Base-by-base conservation (phyloP, 2,113 vertebrate genomes). In the Istiophorus platypterus region DNA sequence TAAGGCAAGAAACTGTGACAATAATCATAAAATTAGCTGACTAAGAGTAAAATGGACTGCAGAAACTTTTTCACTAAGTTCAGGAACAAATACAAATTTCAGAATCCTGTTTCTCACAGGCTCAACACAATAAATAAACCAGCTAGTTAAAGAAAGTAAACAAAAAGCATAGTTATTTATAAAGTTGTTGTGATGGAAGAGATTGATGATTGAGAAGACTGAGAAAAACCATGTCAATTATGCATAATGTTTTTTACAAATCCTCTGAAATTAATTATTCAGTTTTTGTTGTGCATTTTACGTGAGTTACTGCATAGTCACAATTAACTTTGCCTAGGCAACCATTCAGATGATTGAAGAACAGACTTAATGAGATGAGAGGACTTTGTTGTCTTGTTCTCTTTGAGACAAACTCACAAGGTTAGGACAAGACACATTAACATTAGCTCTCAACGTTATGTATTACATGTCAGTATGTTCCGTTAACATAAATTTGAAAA, bases 341-440 rank as follows among this genome's bases (percentile, higher is more conserved):
- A 80, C 89, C 82, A 85, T 88, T 91, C 82, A 69, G 73, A 73
- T 91, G 91, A 92, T 84, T 89, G 89, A 92, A 83, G 87, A 88
- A 85, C 51, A 77, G 84, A 83, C 80, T 90, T 91, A 91, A 90
- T 91, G 72, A 63, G 81, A 86, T 85, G 77, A 89, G 79, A 87
- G 89, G 91, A 89, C 85, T 82, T 89, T 80, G 75, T 78, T 84
- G 86, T 89, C 80, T 87, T 88, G 82, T 64, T 84, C 64, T 42
- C 39, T 69, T 34, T 78, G 49, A 69, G n/a, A 62, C 61, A 69
- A 57, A 81, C 29, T 52, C 54, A 66, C 72, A 72, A 75, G 78
- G 84, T 79, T 74, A 84, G 41, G 58, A 54, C 42, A 71, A 72
- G 27, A 57, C 67, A 59, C 56, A 82, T 80, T 64, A 71, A 59